Evolutionary conservation across 2,888 invertebrate species (phyloP).

Genomic region (Lydus trimaculatus): DNA sequence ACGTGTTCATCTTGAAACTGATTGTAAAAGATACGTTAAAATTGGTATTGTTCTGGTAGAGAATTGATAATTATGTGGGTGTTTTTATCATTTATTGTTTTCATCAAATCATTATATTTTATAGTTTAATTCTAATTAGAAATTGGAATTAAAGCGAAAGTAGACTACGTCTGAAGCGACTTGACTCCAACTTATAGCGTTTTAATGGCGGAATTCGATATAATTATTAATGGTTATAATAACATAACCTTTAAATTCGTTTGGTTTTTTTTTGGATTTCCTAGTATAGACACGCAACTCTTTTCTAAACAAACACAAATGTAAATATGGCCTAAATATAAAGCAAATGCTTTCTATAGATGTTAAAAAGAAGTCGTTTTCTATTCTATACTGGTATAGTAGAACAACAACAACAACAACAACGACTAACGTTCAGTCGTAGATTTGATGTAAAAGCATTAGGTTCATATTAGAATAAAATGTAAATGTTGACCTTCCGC

Average conservation of each 20-base stretch:
- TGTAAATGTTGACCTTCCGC: constrained; percentile 2
- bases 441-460: background rate
- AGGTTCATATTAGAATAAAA: background rate
- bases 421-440: background rate
- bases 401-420: background rate
- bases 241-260: too few species aligned
- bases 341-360: background rate
- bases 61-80: background rate
- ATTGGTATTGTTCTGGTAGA: background rate
- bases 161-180: too few species aligned
- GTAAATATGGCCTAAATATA: constrained; percentile 4
- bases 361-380: background rate
- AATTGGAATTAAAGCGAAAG: too few species aligned
- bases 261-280: too few species aligned
- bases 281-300: too few species aligned
- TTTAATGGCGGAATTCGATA: too few species aligned
- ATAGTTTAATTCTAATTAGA: too few species aligned
- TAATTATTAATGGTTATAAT: too few species aligned
- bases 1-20: background rate
- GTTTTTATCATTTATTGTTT: background rate
- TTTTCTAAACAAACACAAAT: background rate
- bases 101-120: too few species aligned
- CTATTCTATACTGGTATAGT: background rate
- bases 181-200: too few species aligned
- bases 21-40: too few species aligned